These are phyloP conservation scores for Caenorhabditis sp. DNA, from an alignment of 2,888 invertebrate species.

Conservation along the genomic window DNA sequence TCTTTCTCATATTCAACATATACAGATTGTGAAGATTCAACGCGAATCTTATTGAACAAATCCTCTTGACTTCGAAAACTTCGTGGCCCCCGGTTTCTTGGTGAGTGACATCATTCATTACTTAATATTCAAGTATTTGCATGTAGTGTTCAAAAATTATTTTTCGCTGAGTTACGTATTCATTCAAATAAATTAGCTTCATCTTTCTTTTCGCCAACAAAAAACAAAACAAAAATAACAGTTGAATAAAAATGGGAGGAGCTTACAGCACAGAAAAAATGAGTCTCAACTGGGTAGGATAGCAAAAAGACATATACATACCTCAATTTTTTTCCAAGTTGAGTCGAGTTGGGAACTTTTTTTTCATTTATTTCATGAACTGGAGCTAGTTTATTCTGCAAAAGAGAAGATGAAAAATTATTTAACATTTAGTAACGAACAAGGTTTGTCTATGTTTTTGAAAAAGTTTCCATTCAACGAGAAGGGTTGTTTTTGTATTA, in stretches of 20 bases:
- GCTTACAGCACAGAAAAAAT: background rate
- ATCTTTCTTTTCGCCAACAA: background rate
- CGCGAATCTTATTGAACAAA: background rate
- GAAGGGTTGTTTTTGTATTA: too few species aligned
- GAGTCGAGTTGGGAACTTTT: background rate
- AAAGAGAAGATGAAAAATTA: background rate
- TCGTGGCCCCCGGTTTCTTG: background rate
- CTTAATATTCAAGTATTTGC: background rate
- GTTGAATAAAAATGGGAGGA: background rate
- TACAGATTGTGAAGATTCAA: background rate
- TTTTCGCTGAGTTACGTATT: background rate
- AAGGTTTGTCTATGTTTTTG: background rate
- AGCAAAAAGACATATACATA: background rate
- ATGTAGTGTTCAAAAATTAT: background rate
- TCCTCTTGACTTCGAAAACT: background rate
- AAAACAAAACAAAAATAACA: background rate
- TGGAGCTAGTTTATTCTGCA: background rate
- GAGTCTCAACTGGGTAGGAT: background rate
- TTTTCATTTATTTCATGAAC: background rate
- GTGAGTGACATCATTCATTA: background rate
- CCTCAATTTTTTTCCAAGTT: background rate
- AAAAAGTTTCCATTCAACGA: too few species aligned
- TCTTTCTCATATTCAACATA: background rate
- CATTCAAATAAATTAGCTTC: background rate
- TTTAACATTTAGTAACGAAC: background rate